Evolutionary conservation across 2,888 invertebrate genomes (phyloP), one percentile per base, ranked within the genome.

Genomic region (Drosophila helvetica): DNA sequence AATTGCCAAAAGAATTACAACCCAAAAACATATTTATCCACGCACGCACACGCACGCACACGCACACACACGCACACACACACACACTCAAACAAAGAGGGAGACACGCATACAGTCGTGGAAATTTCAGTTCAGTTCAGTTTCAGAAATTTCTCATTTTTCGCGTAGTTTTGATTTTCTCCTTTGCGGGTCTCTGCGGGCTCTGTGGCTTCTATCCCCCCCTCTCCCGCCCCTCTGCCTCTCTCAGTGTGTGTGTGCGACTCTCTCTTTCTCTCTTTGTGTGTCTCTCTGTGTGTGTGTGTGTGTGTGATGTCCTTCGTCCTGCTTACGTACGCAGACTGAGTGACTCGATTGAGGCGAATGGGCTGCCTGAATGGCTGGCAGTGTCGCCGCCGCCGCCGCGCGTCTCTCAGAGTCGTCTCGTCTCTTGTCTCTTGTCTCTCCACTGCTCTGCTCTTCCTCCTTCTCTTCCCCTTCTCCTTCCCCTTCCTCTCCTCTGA

Each of bases 281-380:
- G 70, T 69, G 47, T 66, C 62, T 66, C 62, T 62, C 65, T 74
- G 58, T 51, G 7, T 50, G 60, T 63, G 61, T 50, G 47, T 52
- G 51, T 52, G 57, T 63, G 53, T 54, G 51, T 72, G 59, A 67
- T 89, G 87, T 90, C 89, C 89, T 89, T 89, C 89, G 78, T 38
- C 38, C 78, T 81, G 86, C 85, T 85, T 85, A 89, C 89, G 89
- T 89, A 85, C 88, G 88, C 89, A 85, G 89, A 88, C 89, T 83
- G 88, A 86, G 74, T 85, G 85, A 89, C 85, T 85, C 87, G 87
- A 78, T 86, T 75, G 75, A 74, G 61, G 86, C 85, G 89, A 38
- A 38, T 38, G 38, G 38, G 83, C 89, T 86, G 88, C 79, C 78
- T 79, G 86, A 79, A 79, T 80, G 88, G 72, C 75, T 71, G 70